Evolutionary conservation across 37 sponge, comb jelly and placozoan species (phyloP).

Genomic region (Ianthella basta): DNA sequence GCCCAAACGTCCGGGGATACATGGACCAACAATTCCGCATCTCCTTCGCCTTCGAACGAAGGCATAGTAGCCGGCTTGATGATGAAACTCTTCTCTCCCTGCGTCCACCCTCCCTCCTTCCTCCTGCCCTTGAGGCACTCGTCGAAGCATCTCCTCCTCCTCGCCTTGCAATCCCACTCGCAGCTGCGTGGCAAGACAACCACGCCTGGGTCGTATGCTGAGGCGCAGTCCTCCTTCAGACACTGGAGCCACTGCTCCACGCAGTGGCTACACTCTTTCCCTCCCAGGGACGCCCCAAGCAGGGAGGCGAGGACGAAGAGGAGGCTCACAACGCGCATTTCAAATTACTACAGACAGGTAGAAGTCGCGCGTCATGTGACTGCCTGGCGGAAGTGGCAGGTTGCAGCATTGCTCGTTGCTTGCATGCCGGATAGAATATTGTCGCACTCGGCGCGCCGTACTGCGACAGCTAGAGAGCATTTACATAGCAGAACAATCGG

Average conservation of each 20-base stretch:
- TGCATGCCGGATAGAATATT: too few species aligned
- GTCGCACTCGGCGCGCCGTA: too few species aligned
- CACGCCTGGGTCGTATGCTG: neutral
- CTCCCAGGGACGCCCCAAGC: too few species aligned
- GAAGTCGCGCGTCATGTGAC: too few species aligned
- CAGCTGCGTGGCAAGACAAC: neutral
- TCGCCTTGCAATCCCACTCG: slow-evolving; percentile 16
- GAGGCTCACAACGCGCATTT: too few species aligned
- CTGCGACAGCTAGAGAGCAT: too few species aligned
- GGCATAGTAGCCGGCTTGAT: slow-evolving; percentile 10
- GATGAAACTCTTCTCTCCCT: neutral
- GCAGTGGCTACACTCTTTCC: neutral
- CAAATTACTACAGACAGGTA: too few species aligned
- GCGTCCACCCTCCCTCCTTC: neutral
- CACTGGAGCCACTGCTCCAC: slow-evolving; percentile 8
- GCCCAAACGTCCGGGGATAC: neutral
- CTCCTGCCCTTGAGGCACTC: neutral
- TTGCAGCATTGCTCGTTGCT: too few species aligned
- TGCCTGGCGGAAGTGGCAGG: too few species aligned
- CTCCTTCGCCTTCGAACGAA: neutral
- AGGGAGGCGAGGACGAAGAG: too few species aligned
- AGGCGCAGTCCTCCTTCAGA: neutral
- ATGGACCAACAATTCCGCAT: slow-evolving; percentile 16
- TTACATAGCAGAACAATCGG: too few species aligned
- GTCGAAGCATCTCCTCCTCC: neutral